A percentile compares a stretch with the other conserved stretches of the same genome.
Conservation (phyloP, 1,140 invertebrate species). For the Trachymyrmex septentrionalis region DNA sequence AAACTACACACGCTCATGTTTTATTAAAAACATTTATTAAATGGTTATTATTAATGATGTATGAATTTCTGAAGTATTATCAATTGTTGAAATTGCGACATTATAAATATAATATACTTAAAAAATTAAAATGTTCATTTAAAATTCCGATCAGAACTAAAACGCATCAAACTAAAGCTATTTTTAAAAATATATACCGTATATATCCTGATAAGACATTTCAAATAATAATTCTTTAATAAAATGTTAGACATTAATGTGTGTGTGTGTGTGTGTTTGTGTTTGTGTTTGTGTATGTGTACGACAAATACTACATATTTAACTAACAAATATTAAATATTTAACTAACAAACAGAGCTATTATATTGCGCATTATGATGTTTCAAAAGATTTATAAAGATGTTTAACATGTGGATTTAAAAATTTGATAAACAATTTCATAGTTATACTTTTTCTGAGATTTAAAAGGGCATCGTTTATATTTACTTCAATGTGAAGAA, state of each 20-base stretch:
- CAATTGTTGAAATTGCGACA: neutral
- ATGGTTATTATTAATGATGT: slow-evolving; percentile 1
- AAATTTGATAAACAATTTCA: neutral
- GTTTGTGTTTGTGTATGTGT: too few relatives aligned
- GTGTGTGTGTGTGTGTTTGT: too few relatives aligned
- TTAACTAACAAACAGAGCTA: neutral
- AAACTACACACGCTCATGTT: neutral
- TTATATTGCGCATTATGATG: neutral
- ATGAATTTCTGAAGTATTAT: neutral
- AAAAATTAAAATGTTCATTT: neutral
- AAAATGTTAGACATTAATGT: neutral
- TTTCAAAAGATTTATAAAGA: neutral
- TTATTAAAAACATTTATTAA: neutral
- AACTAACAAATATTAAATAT: slow-evolving; percentile 35
- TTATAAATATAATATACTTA: neutral
- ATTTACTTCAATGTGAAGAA: neutral
- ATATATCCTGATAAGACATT: neutral
- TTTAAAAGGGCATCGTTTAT: neutral
- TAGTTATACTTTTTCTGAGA: neutral
- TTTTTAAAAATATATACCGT: neutral
- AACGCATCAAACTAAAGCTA: neutral
- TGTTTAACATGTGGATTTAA: neutral
- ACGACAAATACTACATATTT: slow-evolving; percentile 33
- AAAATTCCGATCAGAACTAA: neutral
- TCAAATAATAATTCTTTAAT: neutral